Percentiles rank a stretch among this genome's conserved stretches.
Evolutionary conservation across 2,888 invertebrate species (phyloP).

Genomic region (Drosophila peninsularis): DNA sequence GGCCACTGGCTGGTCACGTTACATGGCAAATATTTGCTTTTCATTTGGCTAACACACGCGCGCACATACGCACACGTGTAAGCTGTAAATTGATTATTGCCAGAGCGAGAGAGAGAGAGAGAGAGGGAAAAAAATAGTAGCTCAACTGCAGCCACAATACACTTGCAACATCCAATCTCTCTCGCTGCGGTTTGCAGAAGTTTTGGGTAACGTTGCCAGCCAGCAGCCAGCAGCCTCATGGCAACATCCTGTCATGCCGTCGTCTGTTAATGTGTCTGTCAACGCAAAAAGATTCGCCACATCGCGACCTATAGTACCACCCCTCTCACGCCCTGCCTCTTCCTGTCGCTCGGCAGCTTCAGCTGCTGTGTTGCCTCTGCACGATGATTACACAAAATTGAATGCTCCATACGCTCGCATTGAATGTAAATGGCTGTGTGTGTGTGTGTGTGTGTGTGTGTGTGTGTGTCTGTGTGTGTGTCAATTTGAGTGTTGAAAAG

Average conservation of each 20-base stretch:
- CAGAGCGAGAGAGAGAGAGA: constrained; percentile 1
- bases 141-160: constrained; percentile 17
- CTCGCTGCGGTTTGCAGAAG: constrained; percentile 24
- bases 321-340: background rate
- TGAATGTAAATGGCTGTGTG: constrained; percentile 14
- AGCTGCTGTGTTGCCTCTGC: constrained; percentile 35
- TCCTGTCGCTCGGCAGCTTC: constrained; percentile 3
- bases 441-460: constrained; percentile 15
- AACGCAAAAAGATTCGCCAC: constrained; percentile 69
- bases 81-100: constrained; percentile 72
- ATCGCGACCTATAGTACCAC: constrained; percentile 46
- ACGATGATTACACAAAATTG: constrained; percentile 76
- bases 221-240: constrained; percentile 5
- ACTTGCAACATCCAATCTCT: constrained; percentile 32
- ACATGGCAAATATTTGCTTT: constrained; percentile 73
- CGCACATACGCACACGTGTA: constrained; percentile 24
- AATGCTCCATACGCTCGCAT: constrained; percentile 60
- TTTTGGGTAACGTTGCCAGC: constrained; percentile 22
- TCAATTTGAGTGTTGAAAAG: constrained; percentile 76
- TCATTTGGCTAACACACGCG: constrained; percentile 61
- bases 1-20: constrained; percentile 53
- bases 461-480: constrained; percentile 42
- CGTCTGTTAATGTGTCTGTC: constrained; percentile 61
- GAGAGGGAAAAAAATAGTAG: constrained; percentile 2
- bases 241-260: constrained; percentile 28